Evolutionary conservation across 2,113 vertebrate species (phyloP), one percentile per base, ranked within the genome.

Genomic region (Lycaon pictus): DNA sequence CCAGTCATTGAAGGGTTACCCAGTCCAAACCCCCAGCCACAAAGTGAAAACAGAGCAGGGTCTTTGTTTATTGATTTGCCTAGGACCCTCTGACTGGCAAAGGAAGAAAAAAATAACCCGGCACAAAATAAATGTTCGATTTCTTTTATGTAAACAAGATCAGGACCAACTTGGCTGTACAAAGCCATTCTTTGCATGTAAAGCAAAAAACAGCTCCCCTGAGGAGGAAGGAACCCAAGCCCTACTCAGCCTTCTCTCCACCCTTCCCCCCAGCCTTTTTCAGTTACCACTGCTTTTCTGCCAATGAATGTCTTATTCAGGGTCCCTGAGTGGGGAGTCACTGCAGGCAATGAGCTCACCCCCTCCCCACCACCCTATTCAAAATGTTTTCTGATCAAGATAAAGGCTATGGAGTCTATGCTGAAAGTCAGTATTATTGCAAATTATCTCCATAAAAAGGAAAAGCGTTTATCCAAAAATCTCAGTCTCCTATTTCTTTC

Each of bases 121-220:
- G 43, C 83, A 76, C 80, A 77, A 97, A 98, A 93, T 51, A 87
- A 97, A 98, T 79, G 51, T 80, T 98, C 98, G 88, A 97, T 76
- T 65, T 60, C 72, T 97, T 95, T 98, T 94, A 98, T 90, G 80
- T 93, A 97, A 98, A 98, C 95, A 89, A 95, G 85, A 98, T 63
- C 53, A 94, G 97, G 55, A 97, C 93, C 88, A 91, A 90, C 92
- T 97, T 98, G 97, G 96, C 97, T 55, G 88, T 97, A 97, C 95
- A 97, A 81, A 97, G 88, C 35, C 87, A 95, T 97, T 98, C 88
- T 98, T 97, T 97, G 93, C 88, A 96, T 96, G 95, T 97, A 96
- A 92, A 98, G 95, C 88, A 97, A 98, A 98, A 97, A 92, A 91
- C 67, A 88, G 92, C 65, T 97, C 94, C 97, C 97, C 90, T 88